Conservation (phyloP, 2,888 invertebrate genomes). For the Ceramica pisi region DNA sequence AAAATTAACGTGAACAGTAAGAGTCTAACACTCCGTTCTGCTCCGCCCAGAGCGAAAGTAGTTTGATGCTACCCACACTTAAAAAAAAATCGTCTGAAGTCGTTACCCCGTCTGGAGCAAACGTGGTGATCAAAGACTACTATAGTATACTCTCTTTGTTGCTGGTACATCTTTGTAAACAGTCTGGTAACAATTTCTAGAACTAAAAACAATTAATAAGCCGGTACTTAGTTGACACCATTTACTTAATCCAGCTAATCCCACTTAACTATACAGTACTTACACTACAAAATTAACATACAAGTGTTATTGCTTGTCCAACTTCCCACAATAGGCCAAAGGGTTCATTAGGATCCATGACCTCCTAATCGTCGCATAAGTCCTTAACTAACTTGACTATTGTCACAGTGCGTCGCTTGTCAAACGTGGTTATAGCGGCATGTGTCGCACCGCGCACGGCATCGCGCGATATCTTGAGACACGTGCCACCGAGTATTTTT, state of each 20-base stretch:
- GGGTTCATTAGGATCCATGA: conserved; percentile 24
- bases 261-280: not conserved
- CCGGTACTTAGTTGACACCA: not conserved
- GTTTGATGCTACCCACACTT: no score
- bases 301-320: conserved; percentile 9
- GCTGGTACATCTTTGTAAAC: no score
- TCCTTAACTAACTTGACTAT: conserved; percentile 14
- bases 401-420: conserved; percentile 34
- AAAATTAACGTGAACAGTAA: no score
- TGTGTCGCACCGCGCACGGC: conserved; percentile 29
- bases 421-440: conserved; percentile 8
- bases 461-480: conserved; percentile 12
- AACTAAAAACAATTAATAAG: not conserved
- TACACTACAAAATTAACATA: conserved; percentile 11
- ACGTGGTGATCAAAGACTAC: no score
- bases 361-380: conserved; percentile 21
- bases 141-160: no score
- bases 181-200: not conserved
- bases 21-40: no score
- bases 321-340: conserved; percentile 24
- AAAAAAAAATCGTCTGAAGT: no score
- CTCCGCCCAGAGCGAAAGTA: no score
- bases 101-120: no score
- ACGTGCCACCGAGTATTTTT: conserved; percentile 33
- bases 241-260: conserved; percentile 6